phyloP scores from a whole-genome alignment of 2,888 invertebrate genomes.

The Aleiodes testaceus region DNA sequence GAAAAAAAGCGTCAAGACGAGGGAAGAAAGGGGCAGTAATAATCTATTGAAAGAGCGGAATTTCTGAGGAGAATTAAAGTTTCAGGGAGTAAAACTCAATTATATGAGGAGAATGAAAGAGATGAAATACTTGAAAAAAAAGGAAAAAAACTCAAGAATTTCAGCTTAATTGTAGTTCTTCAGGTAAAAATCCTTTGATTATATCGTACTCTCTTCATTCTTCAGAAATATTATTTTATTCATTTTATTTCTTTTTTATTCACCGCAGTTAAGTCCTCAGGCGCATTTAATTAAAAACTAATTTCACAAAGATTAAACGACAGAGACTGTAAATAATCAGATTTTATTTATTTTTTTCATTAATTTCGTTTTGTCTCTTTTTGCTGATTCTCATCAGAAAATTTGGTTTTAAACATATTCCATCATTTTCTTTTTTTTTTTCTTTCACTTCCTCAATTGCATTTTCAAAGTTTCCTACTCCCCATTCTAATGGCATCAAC shows the following conservation, averaged over 20 bases:
- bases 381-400: neutral
- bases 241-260: conserved; percentile 3
- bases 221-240: neutral
- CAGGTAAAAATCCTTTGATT: conserved; percentile 12
- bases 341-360: neutral
- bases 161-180: neutral
- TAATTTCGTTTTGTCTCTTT: neutral
- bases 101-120: neutral
- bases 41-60: neutral
- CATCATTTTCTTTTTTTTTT: too few species aligned
- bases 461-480: too few species aligned
- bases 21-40: neutral
- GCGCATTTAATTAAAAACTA: conserved; percentile 22
- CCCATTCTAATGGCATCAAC: too few species aligned
- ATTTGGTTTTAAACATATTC: neutral
- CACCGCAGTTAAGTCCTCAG: neutral
- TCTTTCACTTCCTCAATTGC: too few species aligned
- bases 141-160: neutral
- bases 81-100: conserved; percentile 1
- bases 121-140: neutral
- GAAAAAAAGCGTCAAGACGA: neutral
- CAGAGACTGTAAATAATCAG: neutral
- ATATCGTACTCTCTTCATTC: neutral
- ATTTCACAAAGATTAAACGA: neutral
- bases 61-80: neutral